Conservation (phyloP, 2,888 invertebrate genomes). For the Hirtodrosophila cameraria region DNA sequence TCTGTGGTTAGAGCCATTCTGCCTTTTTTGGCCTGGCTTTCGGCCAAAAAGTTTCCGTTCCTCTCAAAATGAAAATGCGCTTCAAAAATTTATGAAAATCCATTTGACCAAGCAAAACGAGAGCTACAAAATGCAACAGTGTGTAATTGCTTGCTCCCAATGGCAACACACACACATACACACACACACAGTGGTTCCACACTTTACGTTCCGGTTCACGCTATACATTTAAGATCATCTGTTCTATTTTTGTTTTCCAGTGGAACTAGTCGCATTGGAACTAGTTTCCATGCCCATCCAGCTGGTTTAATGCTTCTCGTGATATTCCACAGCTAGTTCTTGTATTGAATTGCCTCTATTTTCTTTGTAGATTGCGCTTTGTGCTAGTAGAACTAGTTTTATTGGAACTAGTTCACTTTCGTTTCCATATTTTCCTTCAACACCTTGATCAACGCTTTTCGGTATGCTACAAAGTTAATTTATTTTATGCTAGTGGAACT, state of each 20-base stretch:
- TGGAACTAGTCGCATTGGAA: neutral
- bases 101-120: constrained; percentile 52
- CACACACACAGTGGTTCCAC: constrained; percentile 13
- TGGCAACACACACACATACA: neutral
- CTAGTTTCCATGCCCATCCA: too few species aligned
- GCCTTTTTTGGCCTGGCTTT: constrained; percentile 31
- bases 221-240: neutral
- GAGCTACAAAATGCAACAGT: constrained; percentile 50
- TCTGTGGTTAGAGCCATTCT: constrained; percentile 27
- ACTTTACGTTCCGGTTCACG: neutral
- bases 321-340: constrained; percentile 3
- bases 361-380: neutral
- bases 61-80: constrained; percentile 65
- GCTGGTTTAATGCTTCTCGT: neutral
- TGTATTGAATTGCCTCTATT: neutral
- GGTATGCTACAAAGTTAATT: too few species aligned
- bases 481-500: too few species aligned
- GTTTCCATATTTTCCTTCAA: too few species aligned
- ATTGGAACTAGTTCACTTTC: too few species aligned
- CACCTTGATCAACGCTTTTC: too few species aligned
- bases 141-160: constrained; percentile 37
- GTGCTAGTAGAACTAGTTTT: too few species aligned
- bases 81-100: constrained; percentile 71
- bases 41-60: constrained; percentile 47
- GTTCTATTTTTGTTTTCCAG: neutral